Conservation (phyloP, 2,797 vertebrate genomes). For the Selene dorsalis region DNA sequence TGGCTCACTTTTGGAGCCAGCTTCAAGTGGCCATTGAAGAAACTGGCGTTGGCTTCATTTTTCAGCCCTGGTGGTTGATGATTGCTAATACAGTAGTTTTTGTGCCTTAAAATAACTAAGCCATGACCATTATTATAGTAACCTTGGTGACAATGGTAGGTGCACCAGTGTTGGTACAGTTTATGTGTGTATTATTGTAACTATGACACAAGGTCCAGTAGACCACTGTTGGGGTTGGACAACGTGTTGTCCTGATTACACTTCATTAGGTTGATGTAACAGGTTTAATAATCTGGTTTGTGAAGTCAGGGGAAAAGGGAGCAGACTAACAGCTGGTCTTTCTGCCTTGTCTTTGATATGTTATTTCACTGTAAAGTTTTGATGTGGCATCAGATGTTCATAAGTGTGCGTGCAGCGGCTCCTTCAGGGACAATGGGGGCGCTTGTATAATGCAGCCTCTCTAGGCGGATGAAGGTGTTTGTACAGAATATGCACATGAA, state of each 20-base stretch:
- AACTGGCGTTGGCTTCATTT: too few relatives aligned
- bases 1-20: too few relatives aligned
- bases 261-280: neutral
- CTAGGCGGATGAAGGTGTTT: neutral
- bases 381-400: neutral
- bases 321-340: neutral
- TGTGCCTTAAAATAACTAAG: too few relatives aligned
- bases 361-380: neutral
- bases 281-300: neutral
- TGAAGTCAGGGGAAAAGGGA: neutral
- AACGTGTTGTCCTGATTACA: neutral
- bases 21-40: too few relatives aligned
- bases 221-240: too few relatives aligned
- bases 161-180: too few relatives aligned
- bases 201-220: too few relatives aligned
- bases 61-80: too few relatives aligned
- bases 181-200: too few relatives aligned
- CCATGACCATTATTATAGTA: too few relatives aligned
- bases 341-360: neutral
- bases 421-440: neutral
- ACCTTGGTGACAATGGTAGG: too few relatives aligned
- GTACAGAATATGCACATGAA: constrained; percentile 2
- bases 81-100: too few relatives aligned
- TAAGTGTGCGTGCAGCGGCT: neutral
- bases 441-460: neutral